Percentiles rank a stretch among this genome's conserved stretches.
phyloP scores from a whole-genome alignment of 2,113 vertebrate genomes.

The Rhineura floridana region DNA sequence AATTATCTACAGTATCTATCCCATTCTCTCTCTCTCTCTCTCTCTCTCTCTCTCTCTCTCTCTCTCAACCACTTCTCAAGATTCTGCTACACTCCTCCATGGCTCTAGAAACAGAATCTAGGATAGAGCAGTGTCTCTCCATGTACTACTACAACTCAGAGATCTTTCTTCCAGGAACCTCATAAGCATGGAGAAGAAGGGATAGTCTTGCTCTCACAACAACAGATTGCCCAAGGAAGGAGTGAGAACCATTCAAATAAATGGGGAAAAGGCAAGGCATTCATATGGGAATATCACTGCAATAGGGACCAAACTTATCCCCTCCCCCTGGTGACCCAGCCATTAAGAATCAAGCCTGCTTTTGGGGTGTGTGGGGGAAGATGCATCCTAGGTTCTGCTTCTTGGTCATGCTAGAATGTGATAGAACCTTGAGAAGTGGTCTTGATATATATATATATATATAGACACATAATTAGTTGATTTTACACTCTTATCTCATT shows the following conservation, averaged over 20 bases:
- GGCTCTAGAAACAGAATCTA: too few relatives aligned
- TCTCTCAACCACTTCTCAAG: too few relatives aligned
- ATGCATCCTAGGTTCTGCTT: not conserved
- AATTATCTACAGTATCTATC: too few relatives aligned
- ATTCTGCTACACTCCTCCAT: too few relatives aligned
- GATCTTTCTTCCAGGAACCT: too few relatives aligned
- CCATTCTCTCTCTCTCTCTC: too few relatives aligned
- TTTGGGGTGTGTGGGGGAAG: too few relatives aligned
- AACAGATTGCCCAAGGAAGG: not conserved
- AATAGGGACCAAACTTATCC: not conserved
- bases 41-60: too few relatives aligned
- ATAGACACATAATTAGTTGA: not conserved
- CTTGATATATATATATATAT: too few relatives aligned
- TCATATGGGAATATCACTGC: too few relatives aligned
- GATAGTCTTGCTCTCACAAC: not conserved
- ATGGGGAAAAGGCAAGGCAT: not conserved
- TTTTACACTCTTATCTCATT: not conserved
- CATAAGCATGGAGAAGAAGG: not conserved
- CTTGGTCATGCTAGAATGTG: not conserved
- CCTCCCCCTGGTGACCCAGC: not conserved
- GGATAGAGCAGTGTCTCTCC: not conserved
- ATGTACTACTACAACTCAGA: too few relatives aligned
- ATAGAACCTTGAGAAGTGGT: not conserved
- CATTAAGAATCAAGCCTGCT: not conserved
- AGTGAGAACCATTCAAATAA: not conserved